Percentiles rank a stretch among this genome's conserved stretches.
Evolutionary conservation across 2,797 vertebrate genomes (phyloP).

Genomic region (Amphiprion clarkii): DNA sequence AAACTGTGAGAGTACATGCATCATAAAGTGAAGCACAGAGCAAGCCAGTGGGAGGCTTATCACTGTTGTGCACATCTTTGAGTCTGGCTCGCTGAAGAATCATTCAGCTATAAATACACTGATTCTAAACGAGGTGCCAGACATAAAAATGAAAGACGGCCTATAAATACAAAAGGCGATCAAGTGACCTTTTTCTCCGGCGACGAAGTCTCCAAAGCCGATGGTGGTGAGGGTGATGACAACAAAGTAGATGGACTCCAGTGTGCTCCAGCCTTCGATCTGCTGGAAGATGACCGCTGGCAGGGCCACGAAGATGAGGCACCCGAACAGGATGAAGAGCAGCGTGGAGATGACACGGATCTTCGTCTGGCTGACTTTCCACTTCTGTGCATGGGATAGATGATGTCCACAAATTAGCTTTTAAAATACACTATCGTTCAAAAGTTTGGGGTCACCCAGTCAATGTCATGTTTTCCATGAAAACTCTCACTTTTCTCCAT

Average conservation of each 20-base stretch:
- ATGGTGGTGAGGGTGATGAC: constrained; percentile 99
- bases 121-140: constrained; percentile 7
- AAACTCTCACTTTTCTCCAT: too few relatives aligned
- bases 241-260: constrained; percentile 98
- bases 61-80: constrained; percentile 20
- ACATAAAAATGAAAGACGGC: constrained; percentile 31
- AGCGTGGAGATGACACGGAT: constrained; percentile 97
- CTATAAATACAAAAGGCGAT: constrained; percentile 32
- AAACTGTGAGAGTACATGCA: constrained; percentile 13
- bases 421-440: not conserved
- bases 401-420: not conserved
- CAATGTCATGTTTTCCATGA: too few relatives aligned
- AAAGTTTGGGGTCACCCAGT: too few relatives aligned
- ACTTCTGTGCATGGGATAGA: constrained; percentile 84
- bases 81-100: constrained; percentile 37
- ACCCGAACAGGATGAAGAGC: constrained; percentile 97
- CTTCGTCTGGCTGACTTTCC: constrained; percentile 99
- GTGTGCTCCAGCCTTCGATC: constrained; percentile 96
- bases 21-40: constrained; percentile 9
- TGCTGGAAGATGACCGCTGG: constrained; percentile 97
- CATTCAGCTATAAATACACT: constrained; percentile 30
- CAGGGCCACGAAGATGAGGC: constrained; percentile 96
- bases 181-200: constrained; percentile 86
- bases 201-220: constrained; percentile 98
- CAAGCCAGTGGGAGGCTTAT: constrained; percentile 1